Evolutionary conservation across 2,797 vertebrate species (phyloP), one percentile per base, ranked within the genome.

Genomic region (Gorsachius magnificus): DNA sequence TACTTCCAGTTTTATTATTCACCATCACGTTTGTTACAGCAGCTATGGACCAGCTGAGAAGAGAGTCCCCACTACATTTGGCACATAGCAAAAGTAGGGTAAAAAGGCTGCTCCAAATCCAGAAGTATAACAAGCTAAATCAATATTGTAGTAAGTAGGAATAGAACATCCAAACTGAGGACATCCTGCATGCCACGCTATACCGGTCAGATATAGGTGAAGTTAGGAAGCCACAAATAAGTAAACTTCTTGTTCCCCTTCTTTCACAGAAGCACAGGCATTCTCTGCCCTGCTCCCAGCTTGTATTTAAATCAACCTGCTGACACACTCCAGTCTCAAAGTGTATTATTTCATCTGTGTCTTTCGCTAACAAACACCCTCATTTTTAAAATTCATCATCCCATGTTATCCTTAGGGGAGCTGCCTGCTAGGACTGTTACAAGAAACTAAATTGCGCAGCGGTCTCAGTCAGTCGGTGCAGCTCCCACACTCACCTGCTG

Each of bases 21-120:
- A 22, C 68, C 60, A 18, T 0, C 0, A 0, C 0, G 1, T 46
- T 46, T 26, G 16, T 28, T 36, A 50, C 61, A 46, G 79, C 8
- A 65, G 79, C 53, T 22, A 4, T 3, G 43, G 0, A 56, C n/a
- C 58, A 56, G 45, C 41, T 13, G 28, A 92, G 80, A n/a, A 33
- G 46, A 68, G 22, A 51, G 51, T 10, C 51, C 69, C 66, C 28
- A 41, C 35, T 29, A 38, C 0, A 6, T 8, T 24, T 31, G 29
- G 87, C 61, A 83, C 1, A 0, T 18, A 19, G 69, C 45, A 29
- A 2, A 33, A 77, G 20, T 1, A 13, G 21, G 31, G 43, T 19
- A 58, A 51, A 76, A 71, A 66, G 38, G 29, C 26, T 22, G 36
- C 15, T n/a, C 84, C 56, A 56, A 36, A 56, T 45, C 43, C 70